Percentiles rank a stretch among this genome's conserved stretches.
phyloP scores from a whole-genome alignment of 2,797 vertebrate genomes.

The Adelosebastes latens region DNA sequence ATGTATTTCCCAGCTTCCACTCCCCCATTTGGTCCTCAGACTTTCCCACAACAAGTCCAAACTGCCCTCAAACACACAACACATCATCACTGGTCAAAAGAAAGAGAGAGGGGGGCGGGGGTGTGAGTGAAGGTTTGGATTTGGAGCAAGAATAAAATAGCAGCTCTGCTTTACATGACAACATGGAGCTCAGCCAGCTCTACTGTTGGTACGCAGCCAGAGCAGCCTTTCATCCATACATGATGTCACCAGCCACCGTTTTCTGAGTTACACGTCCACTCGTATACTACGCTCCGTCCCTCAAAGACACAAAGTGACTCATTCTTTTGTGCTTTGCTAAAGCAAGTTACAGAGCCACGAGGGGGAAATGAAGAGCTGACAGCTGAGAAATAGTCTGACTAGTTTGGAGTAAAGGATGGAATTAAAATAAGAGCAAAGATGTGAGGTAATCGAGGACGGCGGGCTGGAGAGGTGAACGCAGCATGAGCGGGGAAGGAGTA shows the following conservation, averaged over 20 bases:
- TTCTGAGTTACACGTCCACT: conserved; percentile 2
- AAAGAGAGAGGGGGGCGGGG: neutral
- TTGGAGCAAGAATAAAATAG: conserved; percentile 23
- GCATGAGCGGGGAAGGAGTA: conserved; percentile 6
- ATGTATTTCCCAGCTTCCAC: conserved; percentile 72
- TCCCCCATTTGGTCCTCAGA: conserved; percentile 77
- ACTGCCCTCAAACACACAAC: conserved; percentile 49
- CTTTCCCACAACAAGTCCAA: conserved; percentile 70
- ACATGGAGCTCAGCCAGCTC: conserved; percentile 32
- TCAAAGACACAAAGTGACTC: neutral
- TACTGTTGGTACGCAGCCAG: neutral
- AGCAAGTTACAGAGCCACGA: neutral
- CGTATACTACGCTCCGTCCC: neutral
- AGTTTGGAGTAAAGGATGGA: neutral
- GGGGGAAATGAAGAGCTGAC: neutral
- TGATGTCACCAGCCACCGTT: conserved; percentile 26
- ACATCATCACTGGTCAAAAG: conserved; percentile 44
- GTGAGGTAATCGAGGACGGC: neutral
- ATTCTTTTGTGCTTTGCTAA: neutral
- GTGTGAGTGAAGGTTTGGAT: neutral
- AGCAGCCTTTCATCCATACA: conserved; percentile 11
- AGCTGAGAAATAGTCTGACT: neutral
- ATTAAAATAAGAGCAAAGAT: neutral
- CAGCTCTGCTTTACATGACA: conserved; percentile 40
- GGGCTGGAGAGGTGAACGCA: neutral